These are phyloP conservation scores for Oreochromis tanganicae DNA, from an alignment of 2,113 vertebrate species.

Conservation along the genomic window DNA sequence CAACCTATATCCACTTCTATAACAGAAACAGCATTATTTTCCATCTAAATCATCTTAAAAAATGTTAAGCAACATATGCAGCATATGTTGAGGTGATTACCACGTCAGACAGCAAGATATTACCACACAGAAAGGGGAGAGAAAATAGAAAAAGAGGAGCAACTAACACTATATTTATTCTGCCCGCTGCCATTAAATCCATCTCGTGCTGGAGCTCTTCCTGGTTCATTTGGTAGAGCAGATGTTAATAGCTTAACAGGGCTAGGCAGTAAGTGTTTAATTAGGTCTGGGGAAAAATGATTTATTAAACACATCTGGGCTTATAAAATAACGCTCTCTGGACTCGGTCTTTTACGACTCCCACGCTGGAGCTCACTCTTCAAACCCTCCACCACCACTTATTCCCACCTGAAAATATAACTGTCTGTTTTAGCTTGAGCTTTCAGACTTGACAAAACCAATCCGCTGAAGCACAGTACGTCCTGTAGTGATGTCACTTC, in stretches of 20 bases:
- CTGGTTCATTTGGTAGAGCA: conserved; percentile 52
- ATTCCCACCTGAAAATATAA: background rate
- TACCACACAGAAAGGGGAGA: background rate
- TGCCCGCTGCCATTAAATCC: conserved; percentile 15
- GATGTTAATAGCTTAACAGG: conserved; percentile 64
- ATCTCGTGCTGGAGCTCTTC: conserved; percentile 30
- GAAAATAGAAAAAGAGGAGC: background rate
- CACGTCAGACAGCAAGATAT: background rate
- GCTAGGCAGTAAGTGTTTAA: conserved; percentile 61
- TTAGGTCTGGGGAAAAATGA: conserved; percentile 53
- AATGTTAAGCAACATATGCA: background rate
- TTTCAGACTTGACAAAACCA: background rate
- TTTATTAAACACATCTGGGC: conserved; percentile 66
- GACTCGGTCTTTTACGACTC: conserved; percentile 31
- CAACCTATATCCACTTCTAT: background rate
- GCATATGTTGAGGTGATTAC: background rate
- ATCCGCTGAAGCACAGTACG: background rate
- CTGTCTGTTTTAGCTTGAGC: background rate
- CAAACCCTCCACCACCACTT: background rate
- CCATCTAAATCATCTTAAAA: background rate
- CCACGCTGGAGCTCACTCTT: background rate
- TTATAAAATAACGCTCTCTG: conserved; percentile 50
- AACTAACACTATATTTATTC: conserved; percentile 2
- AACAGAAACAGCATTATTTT: background rate
- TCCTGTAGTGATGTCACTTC: conserved; percentile 7